Evolutionary conservation across 2,113 vertebrate genomes (phyloP).

Genomic region (Lycaon pictus): DNA sequence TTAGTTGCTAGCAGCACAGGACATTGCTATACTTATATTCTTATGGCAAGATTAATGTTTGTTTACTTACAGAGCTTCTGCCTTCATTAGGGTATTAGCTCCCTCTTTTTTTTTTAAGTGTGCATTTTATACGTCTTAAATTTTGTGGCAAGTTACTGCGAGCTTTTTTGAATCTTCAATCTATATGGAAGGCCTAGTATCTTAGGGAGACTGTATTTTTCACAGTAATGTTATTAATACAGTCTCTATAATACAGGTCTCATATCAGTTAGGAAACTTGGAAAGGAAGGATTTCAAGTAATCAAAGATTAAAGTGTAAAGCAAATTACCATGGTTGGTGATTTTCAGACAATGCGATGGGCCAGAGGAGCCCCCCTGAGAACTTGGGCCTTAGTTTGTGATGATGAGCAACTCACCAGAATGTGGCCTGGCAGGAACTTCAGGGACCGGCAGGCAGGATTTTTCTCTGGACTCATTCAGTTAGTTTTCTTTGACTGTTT

Average conservation of each 20-base stretch:
- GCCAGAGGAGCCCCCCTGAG: neutral
- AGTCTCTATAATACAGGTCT: neutral
- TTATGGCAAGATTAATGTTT: neutral
- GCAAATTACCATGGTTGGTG: neutral
- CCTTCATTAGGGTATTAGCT: neutral
- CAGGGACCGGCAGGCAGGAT: neutral
- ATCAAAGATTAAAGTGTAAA: neutral
- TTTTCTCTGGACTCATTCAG: neutral
- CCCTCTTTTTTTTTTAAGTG: neutral
- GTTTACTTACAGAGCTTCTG: neutral
- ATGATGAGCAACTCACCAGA: neutral
- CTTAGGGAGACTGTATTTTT: conserved; percentile 3
- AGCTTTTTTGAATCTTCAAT: neutral
- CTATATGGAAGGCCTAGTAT: neutral
- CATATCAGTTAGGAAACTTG: neutral
- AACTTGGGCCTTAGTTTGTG: no score
- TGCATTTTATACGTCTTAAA: neutral
- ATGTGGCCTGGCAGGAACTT: neutral
- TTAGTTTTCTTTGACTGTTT: neutral
- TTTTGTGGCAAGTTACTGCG: neutral
- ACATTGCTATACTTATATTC: neutral
- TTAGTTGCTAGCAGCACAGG: neutral
- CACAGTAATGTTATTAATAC: neutral
- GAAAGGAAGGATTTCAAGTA: neutral
- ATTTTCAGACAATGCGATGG: neutral